Evolutionary conservation across 1,140 invertebrate genomes (phyloP), one percentile per base, ranked within the genome.

Genomic region (Hetaerina americana): DNA sequence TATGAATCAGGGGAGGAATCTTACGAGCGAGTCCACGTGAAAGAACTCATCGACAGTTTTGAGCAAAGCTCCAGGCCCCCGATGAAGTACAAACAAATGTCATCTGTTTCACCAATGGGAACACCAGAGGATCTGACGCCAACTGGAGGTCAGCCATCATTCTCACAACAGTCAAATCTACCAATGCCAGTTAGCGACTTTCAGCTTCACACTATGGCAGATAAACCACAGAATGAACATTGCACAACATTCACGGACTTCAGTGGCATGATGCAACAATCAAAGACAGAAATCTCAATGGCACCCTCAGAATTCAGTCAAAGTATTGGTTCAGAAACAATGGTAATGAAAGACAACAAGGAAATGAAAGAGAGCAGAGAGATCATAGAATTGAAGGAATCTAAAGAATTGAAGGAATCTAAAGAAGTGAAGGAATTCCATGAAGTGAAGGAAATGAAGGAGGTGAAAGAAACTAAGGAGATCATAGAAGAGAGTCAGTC

Each of bases 21-120:
- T 12, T 87, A 87, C 73, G 83, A 84, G 6, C 84, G 85, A 70
- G 77, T 88, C 5, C 87, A 87, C 6, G 87, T 90, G 0, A 87
- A 85, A 75, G 84, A 85, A 26, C 74, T 90, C 22, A 89, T 90
- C 67, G 81, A 84, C 70, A 85, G 84, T 71, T 90, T 89, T 74
- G 86, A 88, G 75, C 84, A 87, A 76, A 85, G 82, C 0, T 82
- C 82, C 10, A 78, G 85, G 77, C 86, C 86, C 1, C 73, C 82
- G 5, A 79, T 87, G 76, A 82, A 83, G 40, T 85, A 84, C 68
- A 86, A 86, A 75, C 84, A 86, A 76, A 81, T 85, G 15, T n/a
- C n/a, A n/a, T 57, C 40, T 5, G 15, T 57, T 57, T 57, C 40
- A 57, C 31, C 31, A 40, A 5, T n/a, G n/a, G n/a, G n/a, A n/a